Conservation (phyloP, 2,797 vertebrate genomes). For the Enteromius trimaculatus region DNA sequence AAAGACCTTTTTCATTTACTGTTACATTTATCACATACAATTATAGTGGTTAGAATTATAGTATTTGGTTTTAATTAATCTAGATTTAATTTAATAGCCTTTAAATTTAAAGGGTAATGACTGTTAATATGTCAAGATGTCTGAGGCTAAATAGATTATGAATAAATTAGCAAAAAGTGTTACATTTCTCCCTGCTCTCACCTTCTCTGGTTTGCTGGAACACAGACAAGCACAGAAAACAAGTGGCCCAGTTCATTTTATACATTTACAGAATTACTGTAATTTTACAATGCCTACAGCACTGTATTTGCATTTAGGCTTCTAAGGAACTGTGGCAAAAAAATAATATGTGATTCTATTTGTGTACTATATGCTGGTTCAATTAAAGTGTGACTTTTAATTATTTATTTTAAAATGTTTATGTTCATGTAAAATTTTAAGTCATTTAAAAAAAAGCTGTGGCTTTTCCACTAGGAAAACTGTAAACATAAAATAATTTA, state of each 20-base stretch:
- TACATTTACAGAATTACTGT: background rate
- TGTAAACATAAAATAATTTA: too few relatives aligned
- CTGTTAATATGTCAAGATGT: background rate
- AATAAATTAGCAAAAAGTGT: background rate
- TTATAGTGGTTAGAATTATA: background rate
- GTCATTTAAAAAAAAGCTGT: too few relatives aligned
- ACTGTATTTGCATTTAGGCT: background rate
- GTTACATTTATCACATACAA: constrained; percentile 2
- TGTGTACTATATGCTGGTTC: background rate
- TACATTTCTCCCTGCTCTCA: background rate
- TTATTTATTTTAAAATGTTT: background rate
- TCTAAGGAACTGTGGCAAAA: background rate
- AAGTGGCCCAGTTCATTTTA: background rate
- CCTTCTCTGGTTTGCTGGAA: background rate
- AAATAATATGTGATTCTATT: background rate
- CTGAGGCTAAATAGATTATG: background rate
- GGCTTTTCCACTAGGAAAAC: too few relatives aligned
- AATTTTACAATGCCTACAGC: background rate
- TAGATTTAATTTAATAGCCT: background rate
- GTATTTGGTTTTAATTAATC: background rate
- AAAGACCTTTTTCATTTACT: background rate
- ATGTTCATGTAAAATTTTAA: background rate
- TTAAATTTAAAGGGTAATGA: background rate
- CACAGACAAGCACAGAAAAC: background rate
- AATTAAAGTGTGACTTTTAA: background rate